Percentiles rank a stretch among this genome's conserved stretches.
Conservation (phyloP, 2,888 invertebrate species). For the Cheilosia scutellata region DNA sequence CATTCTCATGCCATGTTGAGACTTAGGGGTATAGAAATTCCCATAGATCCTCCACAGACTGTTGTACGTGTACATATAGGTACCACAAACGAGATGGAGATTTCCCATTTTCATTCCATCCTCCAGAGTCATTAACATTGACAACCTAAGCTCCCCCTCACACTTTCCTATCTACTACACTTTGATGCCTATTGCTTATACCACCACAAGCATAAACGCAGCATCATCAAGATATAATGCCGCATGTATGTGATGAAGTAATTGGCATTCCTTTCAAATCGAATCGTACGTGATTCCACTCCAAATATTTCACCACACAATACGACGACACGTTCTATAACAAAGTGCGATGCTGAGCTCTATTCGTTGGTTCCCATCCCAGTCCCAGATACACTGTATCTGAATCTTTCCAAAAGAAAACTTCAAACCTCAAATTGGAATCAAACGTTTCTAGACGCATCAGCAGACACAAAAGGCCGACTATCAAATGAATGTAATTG, state of each 20-base stretch:
- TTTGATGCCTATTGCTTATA: background rate
- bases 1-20: constrained; percentile 38
- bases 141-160: constrained; percentile 30
- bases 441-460: constrained; percentile 59
- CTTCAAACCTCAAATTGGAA: constrained; percentile 62
- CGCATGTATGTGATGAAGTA: constrained; percentile 60
- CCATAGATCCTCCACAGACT: constrained; percentile 4
- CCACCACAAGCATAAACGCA: background rate
- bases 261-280: constrained; percentile 72
- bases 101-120: constrained; percentile 57
- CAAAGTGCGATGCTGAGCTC: constrained; percentile 51
- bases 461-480: constrained; percentile 64
- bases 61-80: background rate
- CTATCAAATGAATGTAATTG: constrained; percentile 62
- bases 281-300: constrained; percentile 70
- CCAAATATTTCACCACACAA: constrained; percentile 49
- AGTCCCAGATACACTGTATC: constrained; percentile 1
- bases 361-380: background rate
- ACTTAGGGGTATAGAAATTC: constrained; percentile 4
- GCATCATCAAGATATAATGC: constrained; percentile 1
- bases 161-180: constrained; percentile 2
- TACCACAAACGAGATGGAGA: constrained; percentile 53
- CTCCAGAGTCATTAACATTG: constrained; percentile 64
- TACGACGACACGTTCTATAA: constrained; percentile 45
- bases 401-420: constrained; percentile 23